Evolutionary conservation across 2,888 invertebrate genomes (phyloP).

Genomic region (Notodonta dromedarius): DNA sequence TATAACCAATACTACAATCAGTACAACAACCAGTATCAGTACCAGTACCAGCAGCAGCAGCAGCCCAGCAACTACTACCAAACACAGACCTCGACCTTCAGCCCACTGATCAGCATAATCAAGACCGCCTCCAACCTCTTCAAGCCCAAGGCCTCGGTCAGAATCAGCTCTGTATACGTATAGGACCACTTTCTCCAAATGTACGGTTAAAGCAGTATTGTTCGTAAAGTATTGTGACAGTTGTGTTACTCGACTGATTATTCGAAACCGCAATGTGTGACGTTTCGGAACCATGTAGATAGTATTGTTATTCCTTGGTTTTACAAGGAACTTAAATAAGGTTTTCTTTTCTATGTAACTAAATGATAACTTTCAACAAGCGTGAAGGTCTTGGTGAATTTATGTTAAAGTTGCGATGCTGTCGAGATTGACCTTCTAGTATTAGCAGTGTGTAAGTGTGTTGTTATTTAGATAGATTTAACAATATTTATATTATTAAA

Average conservation of each 20-base stretch:
- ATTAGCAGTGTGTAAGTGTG: slow-evolving; percentile 69
- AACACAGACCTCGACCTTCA: slow-evolving; percentile 68
- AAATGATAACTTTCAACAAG: slow-evolving; percentile 46
- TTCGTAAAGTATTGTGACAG: slow-evolving; percentile 74
- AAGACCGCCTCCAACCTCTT: slow-evolving; percentile 76
- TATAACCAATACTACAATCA: slow-evolving; percentile 70
- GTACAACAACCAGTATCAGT: slow-evolving; percentile 67
- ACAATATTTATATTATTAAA: slow-evolving; percentile 55
- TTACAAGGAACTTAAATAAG: slow-evolving; percentile 75
- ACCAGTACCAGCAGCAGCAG: slow-evolving; percentile 53
- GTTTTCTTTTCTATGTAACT: slow-evolving; percentile 45
- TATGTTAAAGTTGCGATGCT: slow-evolving; percentile 63
- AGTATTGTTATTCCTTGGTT: slow-evolving; percentile 81
- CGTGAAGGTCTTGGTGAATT: slow-evolving; percentile 70
- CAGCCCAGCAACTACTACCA: slow-evolving; percentile 61
- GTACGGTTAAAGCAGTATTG: slow-evolving; percentile 66
- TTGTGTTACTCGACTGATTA: slow-evolving; percentile 81
- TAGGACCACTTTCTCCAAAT: slow-evolving; percentile 43
- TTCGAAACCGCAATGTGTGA: slow-evolving; percentile 67
- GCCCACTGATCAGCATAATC: slow-evolving; percentile 76
- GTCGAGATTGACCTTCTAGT: slow-evolving; percentile 78
- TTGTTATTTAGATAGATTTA: slow-evolving; percentile 69
- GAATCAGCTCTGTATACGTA: slow-evolving; percentile 75
- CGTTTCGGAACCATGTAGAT: slow-evolving; percentile 74
- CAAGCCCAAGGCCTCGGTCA: slow-evolving; percentile 72